Base-by-base conservation (phyloP, 2,888 invertebrate species). In the Luffia ferchaultella region DNA sequence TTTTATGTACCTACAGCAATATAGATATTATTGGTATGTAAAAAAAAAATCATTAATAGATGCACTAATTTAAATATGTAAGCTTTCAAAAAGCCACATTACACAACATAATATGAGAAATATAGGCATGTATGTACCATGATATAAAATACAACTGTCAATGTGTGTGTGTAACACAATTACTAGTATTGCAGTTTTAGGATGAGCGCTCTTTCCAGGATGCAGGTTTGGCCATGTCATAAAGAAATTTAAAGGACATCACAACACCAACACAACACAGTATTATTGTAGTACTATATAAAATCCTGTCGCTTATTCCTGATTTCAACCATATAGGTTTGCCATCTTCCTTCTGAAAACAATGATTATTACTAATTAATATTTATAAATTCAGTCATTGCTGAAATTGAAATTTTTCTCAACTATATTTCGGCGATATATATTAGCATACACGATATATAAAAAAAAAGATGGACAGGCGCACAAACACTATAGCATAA, bases 271-370 rank as follows among this genome's bases (percentile, higher is more conserved):
- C 1, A 44, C 43, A 53, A 52, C 61, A 60, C 2, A 58, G 43
- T 20, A 58, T 47, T 16, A 64, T 12, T 9, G 70, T 70, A 2
- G 56, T 45, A 2, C 60, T 57, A 52, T 64, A 72, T 12, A 74
- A 56, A 18, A 71, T 45, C 46, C 64, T 63, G 52, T 77, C 76
- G 16, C 54, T 47, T 1, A 64, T 48, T 2, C 75, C 75, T n/a
- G 65, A 61, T 58, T 76, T 77, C 45, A 74, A 58, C 60, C 65
- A 72, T 30, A 77, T 54, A 12, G 70, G 71, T 53, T 55, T 57
- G 30, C 73, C 76, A 57, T 76, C 67, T 19, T 70, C 65, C 53
- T 61, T 57, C 73, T 74, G 61, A 18, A 59, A 55, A 49, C 30
- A 45, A 50, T 30, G 12, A 7, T 30, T 7, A 30, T 30, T 30